phyloP scores from a whole-genome alignment of 1,140 invertebrate genomes.

The Doryteuthis pealeii region DNA sequence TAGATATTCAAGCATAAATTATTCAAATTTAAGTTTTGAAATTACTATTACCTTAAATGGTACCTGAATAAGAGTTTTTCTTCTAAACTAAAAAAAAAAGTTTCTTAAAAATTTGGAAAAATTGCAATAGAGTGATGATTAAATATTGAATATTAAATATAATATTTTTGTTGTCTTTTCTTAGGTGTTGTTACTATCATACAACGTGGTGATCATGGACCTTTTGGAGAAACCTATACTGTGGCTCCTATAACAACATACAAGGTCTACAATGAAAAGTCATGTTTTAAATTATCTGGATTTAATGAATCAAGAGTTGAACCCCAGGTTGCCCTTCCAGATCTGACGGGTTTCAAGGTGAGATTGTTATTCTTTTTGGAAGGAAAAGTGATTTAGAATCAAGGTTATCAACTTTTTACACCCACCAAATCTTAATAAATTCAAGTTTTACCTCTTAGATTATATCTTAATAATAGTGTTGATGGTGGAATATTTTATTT shows the following conservation, averaged over 20 bases:
- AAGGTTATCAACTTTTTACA: background rate
- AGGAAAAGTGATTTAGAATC: background rate
- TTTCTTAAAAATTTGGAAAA: too few relatives aligned
- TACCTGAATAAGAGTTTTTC: too few relatives aligned
- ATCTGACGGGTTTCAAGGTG: conserved; percentile 72
- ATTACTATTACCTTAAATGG: too few relatives aligned
- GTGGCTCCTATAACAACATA: conserved; percentile 84
- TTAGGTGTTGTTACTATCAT: conserved; percentile 83
- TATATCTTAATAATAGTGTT: too few relatives aligned
- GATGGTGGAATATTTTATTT: too few relatives aligned
- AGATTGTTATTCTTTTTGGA: background rate
- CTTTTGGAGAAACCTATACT: conserved; percentile 78
- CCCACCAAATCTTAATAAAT: background rate
- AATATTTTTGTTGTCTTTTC: conserved; percentile 22
- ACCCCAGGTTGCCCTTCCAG: conserved; percentile 80
- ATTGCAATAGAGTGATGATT: background rate
- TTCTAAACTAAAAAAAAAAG: too few relatives aligned
- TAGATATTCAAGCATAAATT: too few relatives aligned
- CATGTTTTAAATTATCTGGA: conserved; percentile 86
- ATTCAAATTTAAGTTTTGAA: too few relatives aligned
- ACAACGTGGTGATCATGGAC: conserved; percentile 68
- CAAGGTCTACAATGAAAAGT: conserved; percentile 68
- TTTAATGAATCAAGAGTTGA: conserved; percentile 66
- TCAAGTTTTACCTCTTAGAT: background rate
- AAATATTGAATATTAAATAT: too few relatives aligned